phyloP scores from a whole-genome alignment of 2,888 invertebrate species.

The Papilio protenor region DNA sequence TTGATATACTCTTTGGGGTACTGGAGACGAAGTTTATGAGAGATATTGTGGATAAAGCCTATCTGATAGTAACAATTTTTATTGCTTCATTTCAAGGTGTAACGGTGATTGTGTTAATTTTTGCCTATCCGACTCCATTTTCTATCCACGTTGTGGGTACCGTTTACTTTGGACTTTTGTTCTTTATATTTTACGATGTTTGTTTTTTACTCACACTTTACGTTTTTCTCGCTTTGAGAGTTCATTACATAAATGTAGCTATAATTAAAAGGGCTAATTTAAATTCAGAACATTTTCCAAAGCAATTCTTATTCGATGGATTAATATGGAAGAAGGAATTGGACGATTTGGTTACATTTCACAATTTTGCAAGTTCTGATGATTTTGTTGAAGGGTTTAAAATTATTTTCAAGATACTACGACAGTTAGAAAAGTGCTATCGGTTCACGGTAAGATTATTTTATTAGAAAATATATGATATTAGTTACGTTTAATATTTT shows the following conservation, averaged over 20 bases:
- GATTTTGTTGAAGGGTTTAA: constrained; percentile 57
- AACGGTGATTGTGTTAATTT: constrained; percentile 42
- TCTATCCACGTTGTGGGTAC: constrained; percentile 53
- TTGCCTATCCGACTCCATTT: constrained; percentile 42
- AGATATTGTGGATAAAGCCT: constrained; percentile 51
- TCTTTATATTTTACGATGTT: constrained; percentile 59
- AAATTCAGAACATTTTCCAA: constrained; percentile 60
- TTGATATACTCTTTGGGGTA: constrained; percentile 63
- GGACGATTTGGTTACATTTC: constrained; percentile 60
- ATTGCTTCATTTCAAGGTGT: constrained; percentile 53
- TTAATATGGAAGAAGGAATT: constrained; percentile 62
- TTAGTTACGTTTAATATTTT: neutral
- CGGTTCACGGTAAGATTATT: constrained; percentile 60
- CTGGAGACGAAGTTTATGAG: constrained; percentile 69
- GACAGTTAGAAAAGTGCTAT: constrained; percentile 54
- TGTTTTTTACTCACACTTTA: constrained; percentile 54
- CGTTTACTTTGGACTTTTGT: constrained; percentile 56
- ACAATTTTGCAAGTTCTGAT: constrained; percentile 52
- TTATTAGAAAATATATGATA: neutral
- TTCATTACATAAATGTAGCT: constrained; percentile 66
- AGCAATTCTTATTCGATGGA: constrained; percentile 58
- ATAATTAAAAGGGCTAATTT: constrained; percentile 62
- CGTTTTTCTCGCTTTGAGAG: constrained; percentile 57
- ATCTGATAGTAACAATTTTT: constrained; percentile 43
- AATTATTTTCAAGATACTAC: constrained; percentile 58